phyloP scores from a whole-genome alignment of 2,888 invertebrate species.

The Amiota communis region DNA sequence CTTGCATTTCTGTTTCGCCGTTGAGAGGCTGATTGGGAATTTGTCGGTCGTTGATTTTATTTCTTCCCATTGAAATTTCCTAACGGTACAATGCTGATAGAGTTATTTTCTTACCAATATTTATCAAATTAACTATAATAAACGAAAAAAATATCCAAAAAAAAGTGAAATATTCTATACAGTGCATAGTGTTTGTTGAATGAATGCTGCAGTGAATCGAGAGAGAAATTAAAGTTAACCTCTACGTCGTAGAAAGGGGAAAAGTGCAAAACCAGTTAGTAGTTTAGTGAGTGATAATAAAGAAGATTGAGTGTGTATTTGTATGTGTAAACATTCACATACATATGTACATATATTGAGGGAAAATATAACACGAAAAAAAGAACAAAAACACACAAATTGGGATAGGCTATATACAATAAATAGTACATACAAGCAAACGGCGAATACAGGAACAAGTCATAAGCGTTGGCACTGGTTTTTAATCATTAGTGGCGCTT shows the following conservation, averaged over 20 bases:
- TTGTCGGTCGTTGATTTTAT: no score
- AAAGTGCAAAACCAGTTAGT: constrained; percentile 57
- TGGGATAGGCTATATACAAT: background rate
- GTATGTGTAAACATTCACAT: background rate
- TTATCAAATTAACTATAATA: no score
- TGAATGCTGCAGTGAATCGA: no score
- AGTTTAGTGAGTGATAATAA: constrained; percentile 55
- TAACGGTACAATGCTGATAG: no score
- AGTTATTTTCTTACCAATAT: no score
- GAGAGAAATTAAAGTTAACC: constrained; percentile 17
- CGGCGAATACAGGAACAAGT: background rate
- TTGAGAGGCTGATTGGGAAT: no score
- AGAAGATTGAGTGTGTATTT: background rate
- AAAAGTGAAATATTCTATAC: no score
- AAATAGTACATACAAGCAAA: background rate
- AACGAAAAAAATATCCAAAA: no score
- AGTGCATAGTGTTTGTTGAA: no score
- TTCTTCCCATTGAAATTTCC: no score
- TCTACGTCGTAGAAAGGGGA: constrained; percentile 21
- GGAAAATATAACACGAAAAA: constrained; percentile 39
- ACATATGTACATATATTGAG: background rate
- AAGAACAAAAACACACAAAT: constrained; percentile 42
- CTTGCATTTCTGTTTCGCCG: no score
- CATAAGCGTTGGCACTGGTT: constrained; percentile 44
- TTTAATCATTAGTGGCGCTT: constrained; percentile 65